A percentile compares a stretch with the other conserved stretches of the same genome.
phyloP scores from a whole-genome alignment of 2,888 invertebrate species.

The Deroplatys truncata region DNA sequence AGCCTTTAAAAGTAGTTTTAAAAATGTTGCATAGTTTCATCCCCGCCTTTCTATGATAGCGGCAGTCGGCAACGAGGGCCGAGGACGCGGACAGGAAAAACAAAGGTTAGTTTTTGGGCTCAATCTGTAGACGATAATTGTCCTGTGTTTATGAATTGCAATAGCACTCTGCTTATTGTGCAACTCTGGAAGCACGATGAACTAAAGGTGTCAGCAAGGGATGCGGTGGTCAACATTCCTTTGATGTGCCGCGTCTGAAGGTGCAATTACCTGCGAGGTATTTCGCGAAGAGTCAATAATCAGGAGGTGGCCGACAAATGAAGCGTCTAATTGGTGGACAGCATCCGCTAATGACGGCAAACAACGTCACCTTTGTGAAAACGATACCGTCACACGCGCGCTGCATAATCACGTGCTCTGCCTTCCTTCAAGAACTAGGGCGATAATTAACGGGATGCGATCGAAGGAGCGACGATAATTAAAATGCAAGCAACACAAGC shows the following conservation, averaged over 20 bases:
- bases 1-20: too few species aligned
- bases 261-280: not conserved
- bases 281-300: not conserved
- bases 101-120: too few species aligned
- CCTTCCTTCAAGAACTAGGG: not conserved
- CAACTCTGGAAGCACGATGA: too few species aligned
- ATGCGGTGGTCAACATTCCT: not conserved
- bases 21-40: too few species aligned
- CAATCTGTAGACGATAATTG: too few species aligned
- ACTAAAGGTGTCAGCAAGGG: not conserved
- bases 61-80: too few species aligned
- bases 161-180: too few species aligned
- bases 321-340: not conserved
- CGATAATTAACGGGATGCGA: not conserved
- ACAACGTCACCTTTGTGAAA: not conserved
- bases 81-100: too few species aligned
- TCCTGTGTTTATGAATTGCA: too few species aligned
- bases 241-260: not conserved
- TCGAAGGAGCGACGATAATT: not conserved
- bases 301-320: not conserved
- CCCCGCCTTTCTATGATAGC: too few species aligned
- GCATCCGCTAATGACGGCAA: not conserved
- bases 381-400: not conserved
- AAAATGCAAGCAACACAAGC: not conserved
- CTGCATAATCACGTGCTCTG: not conserved